phyloP scores from a whole-genome alignment of 2,113 vertebrate species.

The Theristicus caerulescens region DNA sequence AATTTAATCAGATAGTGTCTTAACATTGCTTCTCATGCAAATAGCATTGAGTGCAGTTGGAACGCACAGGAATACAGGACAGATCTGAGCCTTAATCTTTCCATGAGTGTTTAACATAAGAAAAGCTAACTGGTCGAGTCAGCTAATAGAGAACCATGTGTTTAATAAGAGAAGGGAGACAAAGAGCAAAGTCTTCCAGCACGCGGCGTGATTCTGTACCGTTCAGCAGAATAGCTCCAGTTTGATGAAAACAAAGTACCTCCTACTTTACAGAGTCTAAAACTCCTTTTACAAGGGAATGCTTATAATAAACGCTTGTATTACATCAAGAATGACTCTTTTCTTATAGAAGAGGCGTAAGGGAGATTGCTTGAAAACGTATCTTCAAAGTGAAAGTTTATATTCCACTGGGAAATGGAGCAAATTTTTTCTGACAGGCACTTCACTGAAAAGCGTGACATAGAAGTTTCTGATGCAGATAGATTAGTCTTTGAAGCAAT shows the following conservation, averaged over 20 bases:
- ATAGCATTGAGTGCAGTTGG: background rate
- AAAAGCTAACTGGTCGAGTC: constrained; percentile 17
- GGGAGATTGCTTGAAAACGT: background rate
- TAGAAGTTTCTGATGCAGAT: background rate
- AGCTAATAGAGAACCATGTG: background rate
- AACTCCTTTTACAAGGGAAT: background rate
- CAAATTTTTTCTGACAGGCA: background rate
- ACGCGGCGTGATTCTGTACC: background rate
- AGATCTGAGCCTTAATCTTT: background rate
- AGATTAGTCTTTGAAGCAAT: background rate
- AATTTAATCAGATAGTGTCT: background rate
- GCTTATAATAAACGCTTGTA: background rate
- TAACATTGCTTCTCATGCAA: background rate
- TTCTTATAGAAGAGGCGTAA: background rate
- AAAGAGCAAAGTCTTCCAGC: background rate
- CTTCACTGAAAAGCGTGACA: background rate
- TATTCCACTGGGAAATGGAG: background rate
- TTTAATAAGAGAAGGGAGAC: background rate
- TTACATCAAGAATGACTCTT: background rate
- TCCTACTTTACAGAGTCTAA: background rate
- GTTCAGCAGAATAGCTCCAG: background rate
- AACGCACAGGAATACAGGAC: background rate
- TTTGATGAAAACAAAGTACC: background rate
- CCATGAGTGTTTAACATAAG: constrained; percentile 19
- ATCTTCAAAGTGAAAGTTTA: background rate